These are phyloP conservation scores for Linurgus olivaceus DNA, from an alignment of 2,797 vertebrate genomes.

Conservation along the genomic window DNA sequence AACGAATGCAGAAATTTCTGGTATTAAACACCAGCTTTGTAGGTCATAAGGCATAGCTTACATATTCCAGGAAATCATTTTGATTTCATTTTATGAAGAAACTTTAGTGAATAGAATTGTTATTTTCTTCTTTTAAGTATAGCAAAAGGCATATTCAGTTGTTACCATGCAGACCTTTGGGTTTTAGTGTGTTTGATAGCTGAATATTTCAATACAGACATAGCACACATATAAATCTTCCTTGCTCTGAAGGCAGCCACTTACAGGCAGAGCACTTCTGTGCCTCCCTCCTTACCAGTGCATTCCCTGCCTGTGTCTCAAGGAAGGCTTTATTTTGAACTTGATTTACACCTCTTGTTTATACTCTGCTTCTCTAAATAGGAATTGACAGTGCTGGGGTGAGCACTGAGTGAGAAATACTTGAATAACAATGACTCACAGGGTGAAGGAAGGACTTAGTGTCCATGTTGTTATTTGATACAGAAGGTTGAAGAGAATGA, in stretches of 20 bases:
- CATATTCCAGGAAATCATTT: background rate
- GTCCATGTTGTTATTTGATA: background rate
- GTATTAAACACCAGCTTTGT: background rate
- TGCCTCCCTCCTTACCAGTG: background rate
- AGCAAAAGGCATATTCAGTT: background rate
- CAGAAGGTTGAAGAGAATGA: background rate
- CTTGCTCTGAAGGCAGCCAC: background rate
- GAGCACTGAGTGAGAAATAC: background rate
- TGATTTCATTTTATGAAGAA: background rate
- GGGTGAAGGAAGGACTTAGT: background rate
- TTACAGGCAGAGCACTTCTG: background rate
- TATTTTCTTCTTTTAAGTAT: background rate
- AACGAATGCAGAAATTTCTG: background rate
- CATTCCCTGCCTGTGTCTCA: background rate
- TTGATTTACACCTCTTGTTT: background rate
- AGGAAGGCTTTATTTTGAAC: background rate
- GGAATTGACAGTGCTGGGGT: background rate
- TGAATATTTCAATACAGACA: background rate
- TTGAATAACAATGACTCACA: background rate
- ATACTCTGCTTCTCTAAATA: background rate
- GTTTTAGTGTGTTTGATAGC: background rate
- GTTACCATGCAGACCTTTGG: background rate
- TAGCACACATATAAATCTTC: background rate
- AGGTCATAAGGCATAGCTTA: background rate
- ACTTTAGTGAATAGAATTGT: background rate